These are phyloP conservation scores for Paraescarpia echinospica DNA, from an alignment of 1,140 invertebrate species.

Conservation along the genomic window DNA sequence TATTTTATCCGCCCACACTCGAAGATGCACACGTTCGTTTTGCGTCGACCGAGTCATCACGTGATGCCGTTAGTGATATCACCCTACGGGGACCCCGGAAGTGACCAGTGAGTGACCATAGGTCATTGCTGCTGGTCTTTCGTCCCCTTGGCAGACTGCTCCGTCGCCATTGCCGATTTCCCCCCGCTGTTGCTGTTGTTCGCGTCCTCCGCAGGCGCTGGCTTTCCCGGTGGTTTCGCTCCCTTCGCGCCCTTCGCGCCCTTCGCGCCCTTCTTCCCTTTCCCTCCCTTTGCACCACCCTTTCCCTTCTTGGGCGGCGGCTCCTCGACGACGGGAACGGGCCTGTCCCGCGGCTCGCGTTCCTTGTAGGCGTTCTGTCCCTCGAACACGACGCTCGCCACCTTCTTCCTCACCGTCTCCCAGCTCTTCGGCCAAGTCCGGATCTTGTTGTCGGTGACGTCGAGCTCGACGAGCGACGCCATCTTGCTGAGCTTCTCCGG, in stretches of 20 bases:
- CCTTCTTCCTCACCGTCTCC: slow-evolving; percentile 36
- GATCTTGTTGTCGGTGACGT: slow-evolving; percentile 53
- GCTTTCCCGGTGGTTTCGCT: neutral
- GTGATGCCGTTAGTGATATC: neutral
- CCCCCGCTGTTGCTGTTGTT: neutral
- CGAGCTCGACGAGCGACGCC: slow-evolving; percentile 41
- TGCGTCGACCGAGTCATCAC: neutral
- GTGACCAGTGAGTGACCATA: neutral
- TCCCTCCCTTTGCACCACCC: neutral
- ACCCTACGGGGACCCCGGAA: neutral
- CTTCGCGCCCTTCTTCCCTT: neutral
- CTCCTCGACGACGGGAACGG: neutral
- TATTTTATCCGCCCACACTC: neutral
- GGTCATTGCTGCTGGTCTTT: neutral
- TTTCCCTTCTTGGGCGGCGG: neutral
- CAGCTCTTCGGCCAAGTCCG: slow-evolving; percentile 43
- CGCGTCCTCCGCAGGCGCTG: neutral
- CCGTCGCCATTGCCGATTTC: neutral
- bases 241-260: neutral
- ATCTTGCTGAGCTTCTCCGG: slow-evolving; percentile 53
- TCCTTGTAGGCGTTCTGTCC: slow-evolving; percentile 41
- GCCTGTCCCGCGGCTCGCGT: slow-evolving; percentile 18
- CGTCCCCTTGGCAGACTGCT: neutral
- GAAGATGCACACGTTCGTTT: neutral
- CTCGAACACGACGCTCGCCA: slow-evolving; percentile 32